Conservation (phyloP, 2,888 invertebrate species). For the Iselma pallidipennis region DNA sequence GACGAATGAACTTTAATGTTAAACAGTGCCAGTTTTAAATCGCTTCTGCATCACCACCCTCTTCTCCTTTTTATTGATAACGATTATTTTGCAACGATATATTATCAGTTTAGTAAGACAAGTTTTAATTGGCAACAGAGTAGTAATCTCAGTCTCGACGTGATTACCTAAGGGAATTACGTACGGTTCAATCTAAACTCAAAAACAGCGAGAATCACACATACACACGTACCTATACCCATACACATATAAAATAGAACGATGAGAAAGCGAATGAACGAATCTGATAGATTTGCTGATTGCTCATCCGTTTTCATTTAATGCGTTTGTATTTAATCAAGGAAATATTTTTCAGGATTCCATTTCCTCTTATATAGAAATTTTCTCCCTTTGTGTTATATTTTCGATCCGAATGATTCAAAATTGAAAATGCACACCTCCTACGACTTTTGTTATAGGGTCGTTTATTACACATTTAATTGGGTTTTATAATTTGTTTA, state of each 20-base stretch:
- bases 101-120: slow-evolving; percentile 1
- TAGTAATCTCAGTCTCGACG: slow-evolving; percentile 8
- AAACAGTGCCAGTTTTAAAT: no score
- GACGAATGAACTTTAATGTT: no score
- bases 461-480: no score
- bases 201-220: no score
- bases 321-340: not conserved
- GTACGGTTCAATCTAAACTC: not conserved
- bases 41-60: no score
- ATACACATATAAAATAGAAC: no score
- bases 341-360: not conserved
- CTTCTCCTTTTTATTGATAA: no score
- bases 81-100: not conserved
- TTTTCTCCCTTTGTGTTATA: not conserved
- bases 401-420: no score
- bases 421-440: no score
- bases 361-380: not conserved
- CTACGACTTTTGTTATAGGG: no score
- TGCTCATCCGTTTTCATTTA: not conserved
- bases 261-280: not conserved
- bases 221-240: no score
- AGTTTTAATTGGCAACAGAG: slow-evolving; percentile 12
- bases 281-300: not conserved
- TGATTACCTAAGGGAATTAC: slow-evolving; percentile 9
- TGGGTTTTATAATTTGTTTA: no score